These are phyloP conservation scores for Drosophila algonquin DNA, from an alignment of 2,888 invertebrate species.

Conservation along the genomic window DNA sequence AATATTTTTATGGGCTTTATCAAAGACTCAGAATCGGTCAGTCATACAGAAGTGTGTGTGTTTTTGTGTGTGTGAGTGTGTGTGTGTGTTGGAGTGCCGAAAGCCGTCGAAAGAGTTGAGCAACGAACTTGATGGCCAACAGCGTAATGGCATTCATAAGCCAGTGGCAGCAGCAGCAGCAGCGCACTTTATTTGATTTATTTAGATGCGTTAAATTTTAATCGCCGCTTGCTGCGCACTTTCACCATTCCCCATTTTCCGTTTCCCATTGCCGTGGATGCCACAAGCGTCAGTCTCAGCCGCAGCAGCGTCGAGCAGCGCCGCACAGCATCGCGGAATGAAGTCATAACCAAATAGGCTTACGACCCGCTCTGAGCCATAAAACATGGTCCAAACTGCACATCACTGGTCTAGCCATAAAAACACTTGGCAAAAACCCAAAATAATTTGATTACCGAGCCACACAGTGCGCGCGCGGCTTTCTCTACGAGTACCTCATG, in stretches of 20 bases:
- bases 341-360: conserved; percentile 77
- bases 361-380: conserved; percentile 33
- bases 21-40: conserved; percentile 53
- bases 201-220: conserved; percentile 56
- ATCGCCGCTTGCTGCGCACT: conserved; percentile 55
- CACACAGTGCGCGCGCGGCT: conserved; percentile 33
- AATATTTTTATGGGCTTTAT: conserved; percentile 50
- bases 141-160: conserved; percentile 53
- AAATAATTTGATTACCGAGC: conserved; percentile 56
- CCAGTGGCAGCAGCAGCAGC: conserved; percentile 38
- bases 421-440: conserved; percentile 28
- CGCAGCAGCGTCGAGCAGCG: neutral
- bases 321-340: conserved; percentile 53
- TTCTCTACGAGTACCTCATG: conserved; percentile 36
- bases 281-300: too few species aligned
- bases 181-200: conserved; percentile 61
- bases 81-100: conserved; percentile 9
- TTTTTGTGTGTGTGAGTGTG: neutral
- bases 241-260: conserved; percentile 50
- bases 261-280: too few species aligned
- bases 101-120: conserved; percentile 47
- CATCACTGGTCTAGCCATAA: conserved; percentile 41
- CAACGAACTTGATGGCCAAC: conserved; percentile 53
- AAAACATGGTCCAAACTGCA: conserved; percentile 35
- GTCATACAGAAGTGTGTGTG: conserved; percentile 6